Conservation (phyloP, 2,797 vertebrate genomes). For the Sus cebifrons region DNA sequence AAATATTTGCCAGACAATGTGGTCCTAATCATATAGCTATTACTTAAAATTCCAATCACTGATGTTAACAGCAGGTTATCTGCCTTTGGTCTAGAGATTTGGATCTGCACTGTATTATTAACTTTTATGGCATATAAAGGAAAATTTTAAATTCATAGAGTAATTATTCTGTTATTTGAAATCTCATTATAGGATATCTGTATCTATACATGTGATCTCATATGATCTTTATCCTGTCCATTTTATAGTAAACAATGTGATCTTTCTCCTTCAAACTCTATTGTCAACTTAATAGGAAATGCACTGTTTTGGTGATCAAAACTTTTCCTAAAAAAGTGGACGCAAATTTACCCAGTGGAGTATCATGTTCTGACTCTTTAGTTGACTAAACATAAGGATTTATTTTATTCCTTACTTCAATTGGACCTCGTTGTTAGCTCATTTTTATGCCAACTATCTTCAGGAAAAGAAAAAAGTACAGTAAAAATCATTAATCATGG, state of each 20-base stretch:
- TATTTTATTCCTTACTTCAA: conserved; percentile 80
- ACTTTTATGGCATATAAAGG: background rate
- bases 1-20: conserved; percentile 1
- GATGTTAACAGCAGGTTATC: conserved; percentile 45
- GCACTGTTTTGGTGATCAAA: conserved; percentile 80
- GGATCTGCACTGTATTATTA: background rate
- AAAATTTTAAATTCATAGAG: background rate
- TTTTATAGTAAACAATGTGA: background rate
- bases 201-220: background rate
- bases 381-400: conserved; percentile 83
- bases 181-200: background rate
- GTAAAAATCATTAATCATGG: conserved; percentile 77
- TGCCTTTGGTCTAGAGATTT: background rate
- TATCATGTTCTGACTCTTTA: conserved; percentile 82
- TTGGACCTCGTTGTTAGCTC: conserved; percentile 78
- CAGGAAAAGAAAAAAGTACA: conserved; percentile 84
- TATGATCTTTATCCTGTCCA: background rate
- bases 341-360: conserved; percentile 79
- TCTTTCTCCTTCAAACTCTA: conserved; percentile 54
- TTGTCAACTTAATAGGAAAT: conserved; percentile 79
- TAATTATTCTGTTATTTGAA: conserved; percentile 24
- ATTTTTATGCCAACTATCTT: conserved; percentile 79
- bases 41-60: conserved; percentile 53
- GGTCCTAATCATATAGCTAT: conserved; percentile 36
- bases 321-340: conserved; percentile 73